A percentile compares a stretch with the other conserved stretches of the same genome.
These are phyloP conservation scores for Urosaurus nigricauda DNA, from an alignment of 2,797 vertebrate species.

Conservation along the genomic window DNA sequence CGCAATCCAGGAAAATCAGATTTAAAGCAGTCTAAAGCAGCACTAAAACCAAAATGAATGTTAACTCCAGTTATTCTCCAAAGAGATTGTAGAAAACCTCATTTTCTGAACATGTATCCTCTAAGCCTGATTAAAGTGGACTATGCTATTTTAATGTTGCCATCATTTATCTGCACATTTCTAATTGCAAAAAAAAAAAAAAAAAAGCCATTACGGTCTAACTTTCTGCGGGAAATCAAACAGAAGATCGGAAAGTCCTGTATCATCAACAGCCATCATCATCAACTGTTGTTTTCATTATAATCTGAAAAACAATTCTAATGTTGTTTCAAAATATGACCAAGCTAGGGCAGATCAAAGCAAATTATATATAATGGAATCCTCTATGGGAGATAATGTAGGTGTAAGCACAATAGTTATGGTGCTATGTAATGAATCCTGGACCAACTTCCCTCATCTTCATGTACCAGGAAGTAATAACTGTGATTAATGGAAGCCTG, in stretches of 20 bases:
- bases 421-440: no score
- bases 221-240: slow-evolving; percentile 3
- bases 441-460: no score
- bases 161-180: slow-evolving; percentile 14
- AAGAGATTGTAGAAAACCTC: neutral
- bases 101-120: neutral
- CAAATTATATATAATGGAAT: neutral
- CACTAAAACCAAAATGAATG: neutral
- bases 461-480: no score
- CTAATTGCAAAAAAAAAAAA: slow-evolving; percentile 33
- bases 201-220: slow-evolving; percentile 19
- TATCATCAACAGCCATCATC: neutral
- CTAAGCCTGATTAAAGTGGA: neutral
- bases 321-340: neutral
- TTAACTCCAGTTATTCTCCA: neutral
- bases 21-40: neutral
- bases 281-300: neutral
- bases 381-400: no score
- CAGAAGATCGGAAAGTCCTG: neutral
- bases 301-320: neutral
- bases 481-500: no score
- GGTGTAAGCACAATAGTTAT: no score
- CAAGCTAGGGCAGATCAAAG: slow-evolving; percentile 20
- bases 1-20: neutral
- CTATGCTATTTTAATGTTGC: neutral